Evolutionary conservation across 1,140 invertebrate species (phyloP), one percentile per base, ranked within the genome.

Genomic region (Anthonomus grandis): DNA sequence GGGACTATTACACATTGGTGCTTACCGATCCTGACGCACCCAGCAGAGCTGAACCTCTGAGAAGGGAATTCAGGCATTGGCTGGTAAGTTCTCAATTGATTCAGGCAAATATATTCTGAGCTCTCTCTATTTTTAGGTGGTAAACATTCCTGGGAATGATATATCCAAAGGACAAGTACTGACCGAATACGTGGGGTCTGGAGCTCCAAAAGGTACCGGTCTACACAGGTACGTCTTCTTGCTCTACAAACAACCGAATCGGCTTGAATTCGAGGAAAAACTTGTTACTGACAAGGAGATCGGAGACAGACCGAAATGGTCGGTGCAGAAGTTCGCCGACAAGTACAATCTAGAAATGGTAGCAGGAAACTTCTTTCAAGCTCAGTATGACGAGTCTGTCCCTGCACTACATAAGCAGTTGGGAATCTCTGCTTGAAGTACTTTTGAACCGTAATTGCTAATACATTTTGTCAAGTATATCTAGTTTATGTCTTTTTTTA

Each of bases 221-320:
- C 79, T 95, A 13, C 94, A 97, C 75, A 83, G 94, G 48, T 97
- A 97, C 71, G 85, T 97, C 0, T 94, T 91, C 64, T 68, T 96
- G 15, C 70, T 94, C 0, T 97, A 87, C 74, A 87, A 93, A 68
- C 94, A 97, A 70, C 79, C 81, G 0, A 81, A 77, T 2, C 86
- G 86, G 68, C 60, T 91, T 1, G 75, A 67, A 2, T 90, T 89
- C 62, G 77, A 84, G 53, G 90, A 91, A 64, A 78, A 79, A 48
- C 78, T 76, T 47, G 60, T 85, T 5, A 77, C 79, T 5, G 65
- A 65, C 17, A 59, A 12, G 24, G 59, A 66, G 60, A 31, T 49
- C 17, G 45, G 48, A 18, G 59, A 50, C 15, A 37, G 59, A 47
- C 37, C 47, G 5, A n/a, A 22, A 8, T 95, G 93, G 68, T 87